These are phyloP conservation scores for Melipona quadrifasciata DNA, from an alignment of 1,140 invertebrate species.

Conservation along the genomic window DNA sequence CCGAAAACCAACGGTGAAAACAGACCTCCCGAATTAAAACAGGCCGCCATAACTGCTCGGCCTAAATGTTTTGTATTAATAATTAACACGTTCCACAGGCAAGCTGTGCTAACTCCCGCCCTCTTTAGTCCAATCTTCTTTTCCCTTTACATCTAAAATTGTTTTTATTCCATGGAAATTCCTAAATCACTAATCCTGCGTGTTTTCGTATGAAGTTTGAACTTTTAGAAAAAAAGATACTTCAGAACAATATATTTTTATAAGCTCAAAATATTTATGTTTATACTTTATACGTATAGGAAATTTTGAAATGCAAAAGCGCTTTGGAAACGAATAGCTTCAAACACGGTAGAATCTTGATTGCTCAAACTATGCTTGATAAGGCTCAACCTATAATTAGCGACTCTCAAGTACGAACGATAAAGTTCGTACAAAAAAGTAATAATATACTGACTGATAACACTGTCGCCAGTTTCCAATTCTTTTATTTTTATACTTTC, in stretches of 20 bases:
- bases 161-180: background rate
- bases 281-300: too few species aligned
- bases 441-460: background rate
- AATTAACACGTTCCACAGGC: conserved; percentile 63
- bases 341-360: background rate
- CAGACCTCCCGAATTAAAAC: conserved; percentile 76
- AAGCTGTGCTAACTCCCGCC: background rate
- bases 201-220: too few species aligned
- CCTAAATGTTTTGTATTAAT: conserved; percentile 70
- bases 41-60: conserved; percentile 51
- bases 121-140: background rate
- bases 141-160: background rate
- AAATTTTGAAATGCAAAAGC: too few species aligned
- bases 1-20: conserved; percentile 75
- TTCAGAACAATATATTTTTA: too few species aligned
- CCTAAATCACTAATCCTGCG: background rate
- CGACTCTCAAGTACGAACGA: background rate
- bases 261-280: too few species aligned
- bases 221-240: too few species aligned
- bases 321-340: background rate
- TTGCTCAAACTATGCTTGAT: too few species aligned
- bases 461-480: too few species aligned
- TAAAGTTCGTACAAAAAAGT: too few species aligned
- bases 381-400: too few species aligned
- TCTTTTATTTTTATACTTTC: background rate